Conservation (phyloP, 23 tunicate species). For the Styela plicata region DNA sequence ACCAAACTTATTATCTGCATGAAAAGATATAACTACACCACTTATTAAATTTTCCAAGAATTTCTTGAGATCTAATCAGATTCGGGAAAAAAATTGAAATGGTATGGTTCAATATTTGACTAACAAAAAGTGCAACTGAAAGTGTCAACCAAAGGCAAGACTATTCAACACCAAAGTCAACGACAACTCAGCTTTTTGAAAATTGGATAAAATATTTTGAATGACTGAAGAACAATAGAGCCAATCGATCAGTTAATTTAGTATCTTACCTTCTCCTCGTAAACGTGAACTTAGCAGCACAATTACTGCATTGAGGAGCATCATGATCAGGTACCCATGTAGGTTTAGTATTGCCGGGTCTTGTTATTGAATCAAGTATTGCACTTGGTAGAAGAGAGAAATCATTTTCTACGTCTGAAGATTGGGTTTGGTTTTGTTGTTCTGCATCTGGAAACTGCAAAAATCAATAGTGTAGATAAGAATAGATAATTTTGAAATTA, state of each 20-base stretch:
- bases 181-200: too few relatives aligned
- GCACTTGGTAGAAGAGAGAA: conserved; percentile 5
- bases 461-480: too few relatives aligned
- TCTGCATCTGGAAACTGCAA: not conserved
- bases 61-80: too few relatives aligned
- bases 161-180: too few relatives aligned
- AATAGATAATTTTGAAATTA: too few relatives aligned
- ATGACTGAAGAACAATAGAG: not conserved
- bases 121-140: too few relatives aligned
- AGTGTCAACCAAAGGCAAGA: too few relatives aligned
- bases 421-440: not conserved
- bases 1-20: too few relatives aligned
- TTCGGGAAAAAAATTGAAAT: too few relatives aligned
- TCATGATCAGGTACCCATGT: conserved; percentile 84
- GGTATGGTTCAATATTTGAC: too few relatives aligned
- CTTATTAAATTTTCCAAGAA: too few relatives aligned
- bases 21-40: too few relatives aligned
- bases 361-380: conserved; percentile 22
- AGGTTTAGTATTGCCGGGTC: conserved; percentile 80
- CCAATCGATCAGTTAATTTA: not conserved
- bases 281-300: conserved; percentile 63
- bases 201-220: not conserved
- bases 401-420: not conserved
- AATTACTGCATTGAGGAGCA: conserved; percentile 57
- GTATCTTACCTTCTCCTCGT: conserved; percentile 63